Conservation (phyloP, 2,888 invertebrate species). For the Drosophila putrida region DNA sequence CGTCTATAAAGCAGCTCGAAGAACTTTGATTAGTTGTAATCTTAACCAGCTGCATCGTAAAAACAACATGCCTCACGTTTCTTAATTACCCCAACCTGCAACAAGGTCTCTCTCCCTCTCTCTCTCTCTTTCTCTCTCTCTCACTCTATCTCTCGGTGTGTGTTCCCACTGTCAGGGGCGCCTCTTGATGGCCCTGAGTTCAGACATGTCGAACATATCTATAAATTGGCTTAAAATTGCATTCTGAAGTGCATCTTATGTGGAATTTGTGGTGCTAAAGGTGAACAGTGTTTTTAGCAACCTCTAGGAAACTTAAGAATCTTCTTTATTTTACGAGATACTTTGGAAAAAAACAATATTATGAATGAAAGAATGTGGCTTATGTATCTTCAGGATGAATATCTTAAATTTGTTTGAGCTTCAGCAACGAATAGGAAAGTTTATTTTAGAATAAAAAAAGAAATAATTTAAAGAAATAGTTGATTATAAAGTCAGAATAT, state of each 20-base stretch:
- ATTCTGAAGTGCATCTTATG: slow-evolving; percentile 39
- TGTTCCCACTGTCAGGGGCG: slow-evolving; percentile 33
- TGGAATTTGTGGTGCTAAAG: slow-evolving; percentile 18
- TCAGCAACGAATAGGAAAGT: too few species aligned
- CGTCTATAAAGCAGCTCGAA: slow-evolving; percentile 37
- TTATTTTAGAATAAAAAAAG: too few species aligned
- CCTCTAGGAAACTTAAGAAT: background rate
- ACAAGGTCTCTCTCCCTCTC: background rate
- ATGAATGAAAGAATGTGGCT: background rate
- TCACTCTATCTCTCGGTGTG: slow-evolving; percentile 21
- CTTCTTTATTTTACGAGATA: background rate
- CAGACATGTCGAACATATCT: slow-evolving; percentile 29
- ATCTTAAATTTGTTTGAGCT: too few species aligned
- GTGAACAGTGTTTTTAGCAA: slow-evolving; percentile 10
- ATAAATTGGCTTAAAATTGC: slow-evolving; percentile 59
- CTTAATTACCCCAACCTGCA: slow-evolving; percentile 41
- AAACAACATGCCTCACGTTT: slow-evolving; percentile 46
- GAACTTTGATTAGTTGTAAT: slow-evolving; percentile 72
- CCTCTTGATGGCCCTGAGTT: slow-evolving; percentile 40
- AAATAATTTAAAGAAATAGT: too few species aligned
- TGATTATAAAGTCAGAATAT: too few species aligned
- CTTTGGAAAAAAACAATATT: background rate
- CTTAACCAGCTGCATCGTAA: slow-evolving; percentile 63
- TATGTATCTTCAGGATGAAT: too few species aligned
- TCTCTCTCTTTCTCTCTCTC: background rate